Conservation (phyloP, 1,140 invertebrate species). For the Aleiodes sp. region DNA sequence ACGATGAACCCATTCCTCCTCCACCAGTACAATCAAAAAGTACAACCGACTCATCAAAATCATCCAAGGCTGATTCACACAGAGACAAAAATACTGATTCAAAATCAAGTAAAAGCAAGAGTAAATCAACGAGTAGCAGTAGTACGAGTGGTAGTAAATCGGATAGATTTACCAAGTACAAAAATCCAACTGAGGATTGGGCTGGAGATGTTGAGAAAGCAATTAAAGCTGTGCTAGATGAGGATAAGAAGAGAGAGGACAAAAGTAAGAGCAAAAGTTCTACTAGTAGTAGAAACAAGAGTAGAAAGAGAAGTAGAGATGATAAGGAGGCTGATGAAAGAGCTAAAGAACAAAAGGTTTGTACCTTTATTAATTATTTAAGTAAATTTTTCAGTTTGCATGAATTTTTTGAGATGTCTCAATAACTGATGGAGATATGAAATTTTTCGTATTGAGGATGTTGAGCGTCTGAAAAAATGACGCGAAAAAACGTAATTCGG, state of each 20-base stretch:
- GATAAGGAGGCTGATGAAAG: constrained; percentile 67
- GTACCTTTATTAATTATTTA: constrained; percentile 5
- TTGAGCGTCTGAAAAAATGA: too few relatives aligned
- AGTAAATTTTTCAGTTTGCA: neutral
- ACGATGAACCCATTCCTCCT: constrained; percentile 59
- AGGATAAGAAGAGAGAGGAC: constrained; percentile 64
- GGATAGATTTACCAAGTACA: constrained; percentile 57
- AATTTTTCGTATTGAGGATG: too few relatives aligned
- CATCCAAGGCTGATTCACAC: constrained; percentile 44
- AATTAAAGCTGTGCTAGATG: constrained; percentile 72
- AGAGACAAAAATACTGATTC: constrained; percentile 52
- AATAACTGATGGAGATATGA: too few relatives aligned
- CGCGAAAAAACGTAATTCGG: too few relatives aligned
- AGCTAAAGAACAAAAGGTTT: constrained; percentile 58
- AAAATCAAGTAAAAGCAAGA: constrained; percentile 58
- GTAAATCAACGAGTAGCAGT: constrained; percentile 33
- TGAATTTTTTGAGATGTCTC: too few relatives aligned
- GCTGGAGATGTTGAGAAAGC: constrained; percentile 80
- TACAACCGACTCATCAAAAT: constrained; percentile 37
- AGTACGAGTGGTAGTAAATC: constrained; percentile 38
- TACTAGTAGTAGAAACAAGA: constrained; percentile 52
- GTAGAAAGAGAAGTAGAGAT: constrained; percentile 58
- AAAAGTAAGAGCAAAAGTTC: constrained; percentile 64
- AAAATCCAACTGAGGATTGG: constrained; percentile 74
- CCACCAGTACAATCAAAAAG: constrained; percentile 21